Conservation (phyloP, 2,113 vertebrate species). For the Myrmecobius fasciatus region DNA sequence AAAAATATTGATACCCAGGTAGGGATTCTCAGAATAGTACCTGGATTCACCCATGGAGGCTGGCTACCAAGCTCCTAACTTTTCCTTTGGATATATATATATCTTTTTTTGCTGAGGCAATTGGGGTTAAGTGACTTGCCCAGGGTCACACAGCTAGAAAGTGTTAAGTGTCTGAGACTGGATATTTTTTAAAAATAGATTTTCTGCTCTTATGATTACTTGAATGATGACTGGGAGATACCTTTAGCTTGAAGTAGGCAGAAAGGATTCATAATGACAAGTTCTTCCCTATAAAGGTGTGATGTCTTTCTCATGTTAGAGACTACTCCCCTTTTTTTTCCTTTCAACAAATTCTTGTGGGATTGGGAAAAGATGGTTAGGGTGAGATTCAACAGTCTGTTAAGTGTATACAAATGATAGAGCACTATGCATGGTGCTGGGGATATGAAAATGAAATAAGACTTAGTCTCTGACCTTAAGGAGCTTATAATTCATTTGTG, state of each 20-base stretch:
- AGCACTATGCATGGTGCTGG: neutral
- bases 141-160: too few species aligned
- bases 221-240: neutral
- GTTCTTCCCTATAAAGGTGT: neutral
- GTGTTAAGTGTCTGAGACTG: too few species aligned
- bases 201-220: neutral
- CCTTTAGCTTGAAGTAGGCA: neutral
- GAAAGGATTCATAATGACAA: neutral
- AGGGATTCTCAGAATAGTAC: conserved; percentile 9
- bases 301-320: neutral
- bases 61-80: neutral
- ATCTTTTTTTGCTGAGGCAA: too few species aligned
- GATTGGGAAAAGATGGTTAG: neutral
- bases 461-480: neutral
- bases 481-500: neutral
- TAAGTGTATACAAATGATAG: neutral
- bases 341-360: neutral
- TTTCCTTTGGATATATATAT: neutral
- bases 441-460: neutral
- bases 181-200: neutral
- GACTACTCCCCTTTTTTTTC: neutral
- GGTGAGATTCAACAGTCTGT: neutral
- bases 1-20: conserved; percentile 91
- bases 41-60: neutral
- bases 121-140: too few species aligned